Evolutionary conservation across 2,797 vertebrate species (phyloP).

Genomic region (Meda fulgida): DNA sequence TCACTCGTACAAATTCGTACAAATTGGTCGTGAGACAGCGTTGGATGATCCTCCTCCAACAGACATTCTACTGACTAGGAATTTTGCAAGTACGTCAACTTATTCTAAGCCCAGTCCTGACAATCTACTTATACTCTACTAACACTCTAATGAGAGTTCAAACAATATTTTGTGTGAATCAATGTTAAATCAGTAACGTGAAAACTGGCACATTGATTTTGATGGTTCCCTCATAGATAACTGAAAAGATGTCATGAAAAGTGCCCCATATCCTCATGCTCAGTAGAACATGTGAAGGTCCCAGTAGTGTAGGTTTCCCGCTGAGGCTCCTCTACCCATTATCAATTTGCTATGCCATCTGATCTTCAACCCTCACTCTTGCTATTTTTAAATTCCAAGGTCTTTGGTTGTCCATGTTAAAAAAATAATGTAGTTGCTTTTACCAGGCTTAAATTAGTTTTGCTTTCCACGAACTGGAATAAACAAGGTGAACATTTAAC

Average conservation of each 20-base stretch:
- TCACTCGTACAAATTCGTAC: no score
- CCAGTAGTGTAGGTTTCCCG: conserved; percentile 38
- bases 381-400: conserved; percentile 47
- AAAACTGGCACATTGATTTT: not conserved
- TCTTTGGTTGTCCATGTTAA: conserved; percentile 6
- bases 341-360: conserved; percentile 68
- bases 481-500: conserved; percentile 9
- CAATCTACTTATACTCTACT: no score
- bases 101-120: no score
- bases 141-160: no score
- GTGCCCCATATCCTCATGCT: conserved; percentile 26
- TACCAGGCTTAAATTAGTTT: conserved; percentile 18
- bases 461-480: not conserved
- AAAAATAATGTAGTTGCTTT: conserved; percentile 26
- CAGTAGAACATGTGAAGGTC: conserved; percentile 49
- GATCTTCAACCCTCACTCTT: conserved; percentile 61
- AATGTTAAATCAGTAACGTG: not conserved
- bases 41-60: no score
- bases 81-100: no score
- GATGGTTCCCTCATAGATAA: conserved; percentile 44
- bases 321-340: conserved; percentile 61
- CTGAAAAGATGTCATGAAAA: conserved; percentile 12
- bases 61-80: no score
- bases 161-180: not conserved
- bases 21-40: no score